Evolutionary conservation across 35 echinoderm and acorn worm species (phyloP).

Genomic region (Stichopus chloronotus): DNA sequence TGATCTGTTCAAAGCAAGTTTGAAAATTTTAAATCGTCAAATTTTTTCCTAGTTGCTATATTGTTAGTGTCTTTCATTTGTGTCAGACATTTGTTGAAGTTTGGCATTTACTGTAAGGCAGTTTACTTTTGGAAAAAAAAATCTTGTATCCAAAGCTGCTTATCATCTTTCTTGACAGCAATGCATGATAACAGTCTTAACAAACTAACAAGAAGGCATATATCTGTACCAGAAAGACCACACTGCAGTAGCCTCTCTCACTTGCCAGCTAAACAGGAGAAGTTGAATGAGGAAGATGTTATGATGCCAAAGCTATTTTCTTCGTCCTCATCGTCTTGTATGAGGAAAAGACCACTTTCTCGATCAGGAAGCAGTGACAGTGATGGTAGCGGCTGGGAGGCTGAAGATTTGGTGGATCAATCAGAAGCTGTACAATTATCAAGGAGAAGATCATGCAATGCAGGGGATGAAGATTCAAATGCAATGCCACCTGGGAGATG

Average conservation of each 20-base stretch:
- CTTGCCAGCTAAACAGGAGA: background rate
- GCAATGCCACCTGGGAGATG: no score
- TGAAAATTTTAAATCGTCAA: no score
- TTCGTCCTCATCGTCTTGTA: background rate
- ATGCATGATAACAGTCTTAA: background rate
- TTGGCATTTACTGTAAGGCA: background rate
- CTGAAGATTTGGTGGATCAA: background rate
- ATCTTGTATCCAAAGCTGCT: background rate
- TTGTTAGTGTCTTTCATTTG: no score
- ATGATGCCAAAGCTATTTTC: background rate
- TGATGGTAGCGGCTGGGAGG: background rate
- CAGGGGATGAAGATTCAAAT: no score
- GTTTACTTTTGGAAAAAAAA: background rate
- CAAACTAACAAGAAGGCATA: background rate
- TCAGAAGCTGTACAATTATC: no score
- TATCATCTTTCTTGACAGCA: slow-evolving; percentile 11
- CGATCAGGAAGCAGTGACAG: background rate
- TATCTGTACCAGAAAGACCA: background rate
- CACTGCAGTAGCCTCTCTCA: background rate
- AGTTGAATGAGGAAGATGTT: background rate
- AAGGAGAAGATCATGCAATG: no score
- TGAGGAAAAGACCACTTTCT: background rate
- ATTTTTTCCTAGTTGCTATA: no score
- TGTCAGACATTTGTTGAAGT: no score
- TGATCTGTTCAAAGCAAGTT: no score